A percentile compares a stretch with the other conserved stretches of the same genome.
Evolutionary conservation across 2,888 invertebrate species (phyloP).

Genomic region (Eupithecia exiguata): DNA sequence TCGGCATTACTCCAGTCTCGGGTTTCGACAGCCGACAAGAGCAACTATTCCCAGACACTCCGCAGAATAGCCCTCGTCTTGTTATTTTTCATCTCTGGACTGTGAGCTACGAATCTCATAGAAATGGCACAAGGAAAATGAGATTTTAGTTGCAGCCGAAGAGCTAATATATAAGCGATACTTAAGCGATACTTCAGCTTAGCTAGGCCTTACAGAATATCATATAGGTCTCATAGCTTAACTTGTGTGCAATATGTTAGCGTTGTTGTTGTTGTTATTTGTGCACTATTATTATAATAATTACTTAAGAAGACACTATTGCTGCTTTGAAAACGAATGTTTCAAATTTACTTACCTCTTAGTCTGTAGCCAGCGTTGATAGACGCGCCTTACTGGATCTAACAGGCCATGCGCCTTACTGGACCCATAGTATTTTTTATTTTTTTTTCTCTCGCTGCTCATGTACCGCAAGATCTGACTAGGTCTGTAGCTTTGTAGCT

Average conservation of each 20-base stretch:
- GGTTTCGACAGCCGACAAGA: conserved; percentile 39
- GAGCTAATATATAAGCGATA: too few relatives aligned
- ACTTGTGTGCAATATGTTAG: too few relatives aligned
- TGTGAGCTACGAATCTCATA: conserved; percentile 9
- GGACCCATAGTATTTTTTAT: too few relatives aligned
- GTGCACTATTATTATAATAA: not conserved
- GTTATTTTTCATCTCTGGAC: conserved; percentile 35
- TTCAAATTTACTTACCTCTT: not conserved
- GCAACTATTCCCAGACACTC: conserved; percentile 42
- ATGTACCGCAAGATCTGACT: not conserved
- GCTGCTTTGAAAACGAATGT: not conserved
- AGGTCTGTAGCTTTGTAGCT: conserved; percentile 8
- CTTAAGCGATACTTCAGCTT: too few relatives aligned
- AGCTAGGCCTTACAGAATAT: not conserved
- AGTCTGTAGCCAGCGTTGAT: not conserved
- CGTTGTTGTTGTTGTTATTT: too few relatives aligned
- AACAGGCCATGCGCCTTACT: not conserved
- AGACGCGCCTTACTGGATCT: too few relatives aligned
- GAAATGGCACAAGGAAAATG: not conserved
- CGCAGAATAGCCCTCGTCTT: conserved; percentile 41
- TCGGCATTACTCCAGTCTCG: not conserved
- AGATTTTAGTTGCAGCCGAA: not conserved
- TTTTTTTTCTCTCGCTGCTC: not conserved
- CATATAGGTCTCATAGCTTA: not conserved
- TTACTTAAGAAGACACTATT: not conserved